Base-by-base conservation (phyloP, 1,140 invertebrate species). In the Hesperophylax magnus region DNA sequence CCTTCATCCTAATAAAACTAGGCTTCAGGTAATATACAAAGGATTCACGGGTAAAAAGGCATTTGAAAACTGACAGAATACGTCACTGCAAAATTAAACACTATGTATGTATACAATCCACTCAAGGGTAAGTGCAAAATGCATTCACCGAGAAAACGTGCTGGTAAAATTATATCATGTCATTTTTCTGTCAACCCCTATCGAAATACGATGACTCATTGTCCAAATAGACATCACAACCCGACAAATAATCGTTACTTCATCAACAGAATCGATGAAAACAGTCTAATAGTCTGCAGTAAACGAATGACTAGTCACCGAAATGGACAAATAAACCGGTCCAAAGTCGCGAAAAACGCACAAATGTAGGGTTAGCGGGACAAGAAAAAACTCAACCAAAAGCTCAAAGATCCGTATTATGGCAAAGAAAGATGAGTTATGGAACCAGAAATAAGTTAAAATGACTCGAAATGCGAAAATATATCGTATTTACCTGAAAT, bases 351-450 rank as follows among this genome's bases (percentile, higher is more conserved):
- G 71, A 60, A 31, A 53, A 71, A 47, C 31, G 24, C 0, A 54
- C 53, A 79, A 79, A 79, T 79, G 54, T 79, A 79, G 74, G 78
- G 78, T 79, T 79, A 79, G 60, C 71, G 56, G 14, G 24, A 24
- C n/a, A 75, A 17, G 54, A 58, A 75, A 75, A 54, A 56, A 56
- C 52, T 18, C 3, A 27, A 17, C n/a, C 52, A 4, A 17, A 1
- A 7, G 39, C 18, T 5, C 9, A 7, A 56, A 22, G 9, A 4
- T 18, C 8, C 69, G 18, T 18, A 15, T n/a, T 17, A 31, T 18
- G 11, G 31, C 54, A 31, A 31, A 75, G 3, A 75, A 56, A 15
- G 7, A 53, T 52, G n/a, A 56, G 31, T 15, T 31, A 27, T 31
- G 9, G 15, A 1, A 11, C 11, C 11, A 34, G 17, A 7, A 14